Base-by-base conservation (phyloP, 92 coral and sea anemone species). In the Phymanthus crucifer region DNA sequence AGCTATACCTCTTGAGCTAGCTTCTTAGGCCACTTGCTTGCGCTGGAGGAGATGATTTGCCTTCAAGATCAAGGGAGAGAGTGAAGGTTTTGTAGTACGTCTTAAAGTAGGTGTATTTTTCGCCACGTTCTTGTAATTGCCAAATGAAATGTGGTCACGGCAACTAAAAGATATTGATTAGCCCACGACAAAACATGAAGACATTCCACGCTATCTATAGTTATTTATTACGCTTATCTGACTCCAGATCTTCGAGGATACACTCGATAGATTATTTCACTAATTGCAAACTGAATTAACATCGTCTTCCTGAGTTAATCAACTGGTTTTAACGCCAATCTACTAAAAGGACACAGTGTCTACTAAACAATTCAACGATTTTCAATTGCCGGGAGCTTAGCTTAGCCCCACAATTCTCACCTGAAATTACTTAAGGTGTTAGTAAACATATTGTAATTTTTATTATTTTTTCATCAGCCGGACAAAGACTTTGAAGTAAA, bases 101-200 rank as follows among this genome's bases (percentile, higher is more conserved):
- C 31, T 29, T 54, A 54, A 5, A 21, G 26, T 61, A 61, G 34
- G 33, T 27, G 68, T 61, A n/a, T 61, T 61, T 29, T 7, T 34
- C 29, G 13, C 68, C 68, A 27, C 68, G 68, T 61, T 61, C 32
- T 61, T 61, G 32, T 61, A 61, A 61, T 61, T 61, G 68, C 17
- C 29, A 61, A 27, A 61, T 61, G 68, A 24, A n/a, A 61, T 29
- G 68, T 29, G 68, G 68, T 61, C 35, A 61, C 27, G 29, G 13
- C 35, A 61, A 61, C 68, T 61, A 17, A 29, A 18, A 61, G 35
- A 27, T 13, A 26, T 61, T 61, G 33, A 61, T 61, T 61, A 61
- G 68, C 32, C 4, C 26, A 61, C 68, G 68, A 61, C 68, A 27
- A 13, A 29, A 29, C 27, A 61, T 34, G 29, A 61, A 61, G 68